phyloP scores from a whole-genome alignment of 2,888 invertebrate genomes.

The Boloria euphrosyne region DNA sequence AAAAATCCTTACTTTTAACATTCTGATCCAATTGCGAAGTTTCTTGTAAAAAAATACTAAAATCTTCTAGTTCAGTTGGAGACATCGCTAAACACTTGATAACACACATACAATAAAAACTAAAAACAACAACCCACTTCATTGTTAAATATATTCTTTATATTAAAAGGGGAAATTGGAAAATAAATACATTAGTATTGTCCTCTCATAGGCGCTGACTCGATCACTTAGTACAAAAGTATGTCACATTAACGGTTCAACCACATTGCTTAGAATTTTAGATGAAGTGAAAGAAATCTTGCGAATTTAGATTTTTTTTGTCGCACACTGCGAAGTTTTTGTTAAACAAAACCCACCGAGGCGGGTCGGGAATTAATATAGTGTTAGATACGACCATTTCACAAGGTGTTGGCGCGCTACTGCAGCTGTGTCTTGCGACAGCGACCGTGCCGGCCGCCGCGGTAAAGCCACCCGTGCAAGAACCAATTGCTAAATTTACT shows the following conservation, averaged over 20 bases:
- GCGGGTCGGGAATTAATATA: constrained; percentile 75
- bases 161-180: constrained; percentile 32
- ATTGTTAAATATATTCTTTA: constrained; percentile 45
- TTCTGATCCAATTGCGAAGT: constrained; percentile 71
- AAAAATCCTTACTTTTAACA: constrained; percentile 67
- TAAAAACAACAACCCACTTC: constrained; percentile 56
- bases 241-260: constrained; percentile 62
- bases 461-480: constrained; percentile 61
- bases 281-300: constrained; percentile 16
- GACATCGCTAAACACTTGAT: constrained; percentile 65
- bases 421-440: constrained; percentile 68
- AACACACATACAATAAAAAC: constrained; percentile 58
- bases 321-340: constrained; percentile 60
- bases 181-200: constrained; percentile 49
- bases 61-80: constrained; percentile 68
- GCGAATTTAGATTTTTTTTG: constrained; percentile 43
- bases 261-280: constrained; percentile 43
- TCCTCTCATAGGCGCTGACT: constrained; percentile 42
- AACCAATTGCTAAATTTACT: constrained; percentile 68
- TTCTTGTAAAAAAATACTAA: constrained; percentile 65
- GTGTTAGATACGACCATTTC: constrained; percentile 79
- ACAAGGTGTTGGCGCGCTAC: constrained; percentile 73
- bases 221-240: constrained; percentile 51
- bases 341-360: constrained; percentile 70
- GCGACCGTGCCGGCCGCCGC: constrained; percentile 46